A percentile compares a stretch with the other conserved stretches of the same genome.
phyloP scores from a whole-genome alignment of 2,888 invertebrate species.

The Cremastinae sp. region DNA sequence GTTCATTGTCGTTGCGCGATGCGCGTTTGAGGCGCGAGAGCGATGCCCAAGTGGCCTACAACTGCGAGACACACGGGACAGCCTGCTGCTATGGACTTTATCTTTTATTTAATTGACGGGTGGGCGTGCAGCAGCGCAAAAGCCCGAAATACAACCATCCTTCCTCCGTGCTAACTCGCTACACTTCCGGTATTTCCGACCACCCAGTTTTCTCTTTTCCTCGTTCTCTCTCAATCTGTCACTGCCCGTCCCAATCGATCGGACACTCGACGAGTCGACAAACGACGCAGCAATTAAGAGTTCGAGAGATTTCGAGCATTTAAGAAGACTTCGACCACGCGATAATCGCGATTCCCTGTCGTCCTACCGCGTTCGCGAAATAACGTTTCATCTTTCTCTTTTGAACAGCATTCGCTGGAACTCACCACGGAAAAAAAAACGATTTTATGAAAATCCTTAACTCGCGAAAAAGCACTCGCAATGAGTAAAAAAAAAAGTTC shows the following conservation, averaged over 20 bases:
- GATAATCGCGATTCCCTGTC: neutral
- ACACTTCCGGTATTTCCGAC: conserved; percentile 17
- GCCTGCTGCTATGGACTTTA: conserved; percentile 42
- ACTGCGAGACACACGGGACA: neutral
- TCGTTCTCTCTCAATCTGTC: neutral
- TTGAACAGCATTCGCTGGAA: too few relatives aligned
- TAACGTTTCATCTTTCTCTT: too few relatives aligned
- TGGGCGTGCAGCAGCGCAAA: conserved; percentile 45
- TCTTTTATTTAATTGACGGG: conserved; percentile 61
- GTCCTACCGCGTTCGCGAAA: too few relatives aligned
- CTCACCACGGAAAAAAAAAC: too few relatives aligned
- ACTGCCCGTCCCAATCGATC: conserved; percentile 21
- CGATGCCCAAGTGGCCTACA: conserved; percentile 18
- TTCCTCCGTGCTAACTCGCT: neutral
- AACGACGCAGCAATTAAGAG: conserved; percentile 57
- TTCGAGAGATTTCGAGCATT: conserved; percentile 48
- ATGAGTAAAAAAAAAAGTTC: too few relatives aligned
- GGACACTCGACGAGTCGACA: conserved; percentile 14
- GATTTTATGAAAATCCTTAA: too few relatives aligned
- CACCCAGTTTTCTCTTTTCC: neutral
- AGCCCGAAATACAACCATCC: conserved; percentile 22
- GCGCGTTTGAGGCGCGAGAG: conserved; percentile 11
- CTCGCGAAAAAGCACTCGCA: too few relatives aligned
- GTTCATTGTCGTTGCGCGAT: conserved; percentile 1
- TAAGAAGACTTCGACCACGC: conserved; percentile 42